Percentiles rank a stretch among this genome's conserved stretches.
These are phyloP conservation scores for Tokudaia muenninki DNA, from an alignment of 2,797 vertebrate species.

Conservation along the genomic window DNA sequence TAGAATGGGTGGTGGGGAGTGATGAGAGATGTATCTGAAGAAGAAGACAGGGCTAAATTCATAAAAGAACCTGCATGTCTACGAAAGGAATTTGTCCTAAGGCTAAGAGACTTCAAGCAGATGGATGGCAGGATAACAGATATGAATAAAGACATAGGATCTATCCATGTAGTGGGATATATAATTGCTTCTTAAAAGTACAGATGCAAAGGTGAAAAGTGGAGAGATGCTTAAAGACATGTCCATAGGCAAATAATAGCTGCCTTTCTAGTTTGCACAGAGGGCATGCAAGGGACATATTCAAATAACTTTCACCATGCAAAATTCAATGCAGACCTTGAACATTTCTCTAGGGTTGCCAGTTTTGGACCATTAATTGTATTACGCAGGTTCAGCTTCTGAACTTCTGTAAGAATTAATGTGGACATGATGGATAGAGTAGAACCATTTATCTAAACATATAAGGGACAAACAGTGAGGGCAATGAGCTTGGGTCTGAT, in stretches of 20 bases:
- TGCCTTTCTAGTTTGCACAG: not conserved
- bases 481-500: not conserved
- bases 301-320: not conserved
- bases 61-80: not conserved
- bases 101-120: constrained; percentile 24
- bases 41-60: not conserved
- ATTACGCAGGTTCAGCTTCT: not conserved
- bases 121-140: constrained; percentile 26
- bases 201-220: constrained; percentile 31
- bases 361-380: not conserved
- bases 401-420: not conserved
- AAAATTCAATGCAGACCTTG: constrained; percentile 5
- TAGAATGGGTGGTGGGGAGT: not conserved
- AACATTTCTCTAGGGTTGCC: not conserved
- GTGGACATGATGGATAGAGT: not conserved
- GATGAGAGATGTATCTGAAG: constrained; percentile 15
- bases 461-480: not conserved
- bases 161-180: not conserved
- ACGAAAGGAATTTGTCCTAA: constrained; percentile 35
- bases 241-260: constrained; percentile 3
- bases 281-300: not conserved
- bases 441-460: not conserved
- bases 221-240: not conserved
- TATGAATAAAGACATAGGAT: not conserved
- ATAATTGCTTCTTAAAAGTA: constrained; percentile 46